phyloP scores from a whole-genome alignment of 1,140 invertebrate species.

The Acromyrmex heyeri region DNA sequence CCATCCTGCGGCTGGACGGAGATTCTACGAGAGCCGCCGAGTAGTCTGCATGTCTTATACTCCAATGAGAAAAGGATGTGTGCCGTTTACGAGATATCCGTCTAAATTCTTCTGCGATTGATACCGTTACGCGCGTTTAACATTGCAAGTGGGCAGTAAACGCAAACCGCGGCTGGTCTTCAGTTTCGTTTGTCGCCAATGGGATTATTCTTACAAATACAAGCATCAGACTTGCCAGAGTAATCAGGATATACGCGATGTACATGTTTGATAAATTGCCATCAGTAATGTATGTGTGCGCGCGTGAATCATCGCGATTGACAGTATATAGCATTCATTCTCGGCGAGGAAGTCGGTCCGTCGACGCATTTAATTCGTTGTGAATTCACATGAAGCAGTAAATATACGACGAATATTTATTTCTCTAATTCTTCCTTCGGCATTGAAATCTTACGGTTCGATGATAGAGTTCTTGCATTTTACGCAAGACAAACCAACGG shows the following conservation, averaged over 20 bases:
- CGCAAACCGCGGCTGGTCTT: constrained; percentile 10
- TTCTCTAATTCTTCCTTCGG: constrained; percentile 46
- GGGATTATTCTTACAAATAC: constrained; percentile 30
- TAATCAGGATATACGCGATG: constrained; percentile 8
- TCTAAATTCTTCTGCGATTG: constrained; percentile 62
- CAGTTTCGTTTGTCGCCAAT: constrained; percentile 25
- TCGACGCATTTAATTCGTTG: not conserved
- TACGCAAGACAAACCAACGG: constrained; percentile 10
- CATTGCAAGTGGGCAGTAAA: not conserved
- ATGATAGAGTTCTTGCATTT: constrained; percentile 32
- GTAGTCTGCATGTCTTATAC: constrained; percentile 65
- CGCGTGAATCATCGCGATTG: constrained; percentile 20
- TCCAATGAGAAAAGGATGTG: constrained; percentile 70
- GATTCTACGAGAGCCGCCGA: constrained; percentile 75
- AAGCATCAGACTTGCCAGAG: constrained; percentile 4
- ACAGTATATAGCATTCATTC: constrained; percentile 11
- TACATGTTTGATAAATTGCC: not conserved
- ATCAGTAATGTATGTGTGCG: constrained; percentile 8
- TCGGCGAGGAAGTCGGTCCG: constrained; percentile 17
- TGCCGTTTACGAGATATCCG: constrained; percentile 75
- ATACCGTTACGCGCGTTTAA: constrained; percentile 50
- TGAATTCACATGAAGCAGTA: constrained; percentile 29
- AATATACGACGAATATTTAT: not conserved
- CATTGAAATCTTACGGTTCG: constrained; percentile 34
- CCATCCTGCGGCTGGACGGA: constrained; percentile 82